A percentile compares a stretch with the other conserved stretches of the same genome.
Evolutionary conservation across 2,888 invertebrate species (phyloP).

Genomic region (Stenichneumon culpator): DNA sequence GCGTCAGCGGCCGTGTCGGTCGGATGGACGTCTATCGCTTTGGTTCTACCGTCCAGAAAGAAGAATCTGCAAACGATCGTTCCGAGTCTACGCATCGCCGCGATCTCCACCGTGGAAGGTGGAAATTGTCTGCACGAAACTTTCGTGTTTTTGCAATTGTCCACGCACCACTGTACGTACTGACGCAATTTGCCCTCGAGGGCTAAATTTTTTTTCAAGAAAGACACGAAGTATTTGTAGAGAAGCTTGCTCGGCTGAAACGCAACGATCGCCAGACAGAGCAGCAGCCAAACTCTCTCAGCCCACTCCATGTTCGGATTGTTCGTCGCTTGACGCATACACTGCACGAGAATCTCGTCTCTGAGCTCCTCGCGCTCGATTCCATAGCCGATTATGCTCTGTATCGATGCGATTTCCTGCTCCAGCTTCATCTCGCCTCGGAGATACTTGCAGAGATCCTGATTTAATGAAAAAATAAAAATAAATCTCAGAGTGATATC

Average conservation of each 20-base stretch:
- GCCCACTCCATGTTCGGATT: conserved; percentile 94
- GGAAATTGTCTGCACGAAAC: conserved; percentile 93
- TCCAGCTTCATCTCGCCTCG: conserved; percentile 95
- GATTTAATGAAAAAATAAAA: not conserved
- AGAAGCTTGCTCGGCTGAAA: conserved; percentile 96
- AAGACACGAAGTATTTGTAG: conserved; percentile 92
- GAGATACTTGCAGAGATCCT: conserved; percentile 96
- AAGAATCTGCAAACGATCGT: conserved; percentile 97
- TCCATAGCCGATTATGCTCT: conserved; percentile 94
- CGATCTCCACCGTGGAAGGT: conserved; percentile 97
- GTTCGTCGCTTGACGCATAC: conserved; percentile 95
- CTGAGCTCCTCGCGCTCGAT: conserved; percentile 96
- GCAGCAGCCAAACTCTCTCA: conserved; percentile 94
- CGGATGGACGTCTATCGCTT: conserved; percentile 97
- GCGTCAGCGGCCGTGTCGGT: conserved; percentile 97
- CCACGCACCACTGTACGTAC: conserved; percentile 97
- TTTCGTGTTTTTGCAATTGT: conserved; percentile 95
- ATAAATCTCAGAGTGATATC: not conserved
- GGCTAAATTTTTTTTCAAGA: conserved; percentile 90
- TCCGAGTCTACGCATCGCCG: conserved; percentile 95
- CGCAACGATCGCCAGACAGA: conserved; percentile 96
- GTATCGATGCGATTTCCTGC: conserved; percentile 93
- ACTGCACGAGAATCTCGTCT: conserved; percentile 96
- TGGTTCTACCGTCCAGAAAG: conserved; percentile 97
- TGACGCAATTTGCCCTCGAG: conserved; percentile 91